These are phyloP conservation scores for Crambe crambe DNA, from an alignment of 37 sponge, comb jelly and placozoan species.

Conservation along the genomic window DNA sequence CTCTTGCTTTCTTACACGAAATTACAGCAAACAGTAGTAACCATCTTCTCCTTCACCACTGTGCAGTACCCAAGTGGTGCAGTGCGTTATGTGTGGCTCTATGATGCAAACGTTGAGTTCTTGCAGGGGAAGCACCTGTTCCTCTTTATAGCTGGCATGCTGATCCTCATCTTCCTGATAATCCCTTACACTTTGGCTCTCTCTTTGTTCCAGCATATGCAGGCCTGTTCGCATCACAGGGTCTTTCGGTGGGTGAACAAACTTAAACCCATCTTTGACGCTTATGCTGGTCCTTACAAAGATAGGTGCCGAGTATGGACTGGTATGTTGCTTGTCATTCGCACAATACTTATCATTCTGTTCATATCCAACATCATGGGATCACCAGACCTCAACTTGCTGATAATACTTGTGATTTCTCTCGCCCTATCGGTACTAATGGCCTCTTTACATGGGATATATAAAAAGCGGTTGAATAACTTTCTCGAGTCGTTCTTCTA, in stretches of 20 bases:
- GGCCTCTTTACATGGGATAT: background rate
- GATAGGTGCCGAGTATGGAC: conserved; percentile 2
- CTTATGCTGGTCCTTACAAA: conserved; percentile 10
- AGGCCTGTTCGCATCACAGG: background rate
- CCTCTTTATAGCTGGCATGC: background rate
- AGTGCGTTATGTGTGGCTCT: background rate
- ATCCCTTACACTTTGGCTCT: conserved; percentile 16
- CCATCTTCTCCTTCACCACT: background rate
- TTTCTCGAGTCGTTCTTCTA: background rate
- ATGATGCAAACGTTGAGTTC: conserved; percentile 18
- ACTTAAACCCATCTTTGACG: background rate
- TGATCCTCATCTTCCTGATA: conserved; percentile 4
- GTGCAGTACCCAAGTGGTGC: background rate
- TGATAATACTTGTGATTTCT: background rate
- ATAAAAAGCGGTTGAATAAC: background rate
- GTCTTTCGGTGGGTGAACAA: background rate
- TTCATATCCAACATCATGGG: background rate
- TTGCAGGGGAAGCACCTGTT: conserved; percentile 2
- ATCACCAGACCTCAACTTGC: background rate
- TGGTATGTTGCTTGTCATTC: background rate
- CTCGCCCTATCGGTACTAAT: background rate
- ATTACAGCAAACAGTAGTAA: background rate
- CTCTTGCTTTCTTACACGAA: conserved; percentile 26
- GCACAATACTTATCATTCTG: background rate
- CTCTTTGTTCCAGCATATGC: background rate